Base-by-base conservation (phyloP, 1,140 invertebrate genomes). In the Solenopsis fugax region DNA sequence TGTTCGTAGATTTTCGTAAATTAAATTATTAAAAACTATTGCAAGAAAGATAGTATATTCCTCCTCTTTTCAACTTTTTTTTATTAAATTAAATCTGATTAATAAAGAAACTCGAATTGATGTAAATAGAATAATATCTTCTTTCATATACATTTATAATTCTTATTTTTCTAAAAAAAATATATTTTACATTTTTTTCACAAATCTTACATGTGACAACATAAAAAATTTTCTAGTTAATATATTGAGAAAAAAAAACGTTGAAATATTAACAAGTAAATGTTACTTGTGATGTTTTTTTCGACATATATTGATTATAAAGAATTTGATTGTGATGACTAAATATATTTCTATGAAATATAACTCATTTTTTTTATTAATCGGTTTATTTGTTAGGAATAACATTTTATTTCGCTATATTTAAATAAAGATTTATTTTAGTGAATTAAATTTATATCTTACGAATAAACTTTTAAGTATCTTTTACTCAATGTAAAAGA, bases 91-190 rank as follows among this genome's bases (percentile, higher is more conserved):
- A 54, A 56, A 29, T 60, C 24, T 18, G 12, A 60, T 18, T 21
- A 73, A 73, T 73, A n/a, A n/a, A 54, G 10, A 6, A 73, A 54
- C 18, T 52, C 2, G 18, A 73, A 69, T 34, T 73, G 41, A 29
- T 71, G 12, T 2, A n/a, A n/a, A n/a, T n/a, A 76, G 37, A n/a
- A 60, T 41, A 37, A 73, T 54, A 54, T 54, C 24, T 45, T 60
- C 4, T 10, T 45, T 12, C 9, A 10, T 41, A 41, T 54, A 50
- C 7, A 54, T 60, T 37, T n/a, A 41, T 67, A 75, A 37, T 73
- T 76, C 16, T 45, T 34, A 34, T 21, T 77, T 50, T 48, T 34
- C 41, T n/a, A 6, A 34, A 64, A 48, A 64, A 48, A n/a, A 62
- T 29, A 45, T 24, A 18, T 10, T 4, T 9, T 12, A 3, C 37